Evolutionary conservation across 2,113 vertebrate species (phyloP).

Genomic region (Merops nubicus): DNA sequence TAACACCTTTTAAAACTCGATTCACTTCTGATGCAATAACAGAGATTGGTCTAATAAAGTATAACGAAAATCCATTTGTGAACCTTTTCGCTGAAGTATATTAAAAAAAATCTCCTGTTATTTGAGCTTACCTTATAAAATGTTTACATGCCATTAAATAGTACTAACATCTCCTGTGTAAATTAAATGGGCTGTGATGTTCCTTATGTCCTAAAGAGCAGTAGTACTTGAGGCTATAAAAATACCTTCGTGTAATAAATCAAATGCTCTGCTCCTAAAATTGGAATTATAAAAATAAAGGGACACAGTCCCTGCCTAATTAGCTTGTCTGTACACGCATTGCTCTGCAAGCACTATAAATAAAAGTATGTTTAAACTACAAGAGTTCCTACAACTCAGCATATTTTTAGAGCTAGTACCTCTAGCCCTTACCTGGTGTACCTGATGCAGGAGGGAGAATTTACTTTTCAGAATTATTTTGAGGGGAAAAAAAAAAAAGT

Average conservation of each 20-base stretch:
- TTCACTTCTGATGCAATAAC: conserved; percentile 75
- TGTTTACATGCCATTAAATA: conserved; percentile 83
- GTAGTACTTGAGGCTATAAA: conserved; percentile 68
- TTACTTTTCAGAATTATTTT: neutral
- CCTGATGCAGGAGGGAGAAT: neutral
- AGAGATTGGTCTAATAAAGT: conserved; percentile 74
- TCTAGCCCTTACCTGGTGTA: too few species aligned
- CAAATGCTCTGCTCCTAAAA: conserved; percentile 74
- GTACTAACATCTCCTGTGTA: conserved; percentile 78
- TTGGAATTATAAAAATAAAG: conserved; percentile 75
- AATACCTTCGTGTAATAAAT: conserved; percentile 76
- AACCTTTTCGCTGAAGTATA: conserved; percentile 77
- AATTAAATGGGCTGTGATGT: conserved; percentile 77
- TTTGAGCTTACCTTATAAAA: conserved; percentile 82
- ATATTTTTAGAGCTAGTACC: neutral
- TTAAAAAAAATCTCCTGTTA: conserved; percentile 77
- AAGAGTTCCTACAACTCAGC: neutral
- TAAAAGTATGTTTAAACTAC: conserved; percentile 39
- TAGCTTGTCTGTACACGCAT: conserved; percentile 45
- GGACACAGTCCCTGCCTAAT: conserved; percentile 52
- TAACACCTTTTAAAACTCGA: conserved; percentile 80
- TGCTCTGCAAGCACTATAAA: conserved; percentile 37
- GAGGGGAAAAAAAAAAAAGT: neutral
- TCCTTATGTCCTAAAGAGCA: conserved; percentile 68
- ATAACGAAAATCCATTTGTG: conserved; percentile 77